Evolutionary conservation across 2,113 vertebrate species (phyloP).

Genomic region (Sylvicapra grimmia): DNA sequence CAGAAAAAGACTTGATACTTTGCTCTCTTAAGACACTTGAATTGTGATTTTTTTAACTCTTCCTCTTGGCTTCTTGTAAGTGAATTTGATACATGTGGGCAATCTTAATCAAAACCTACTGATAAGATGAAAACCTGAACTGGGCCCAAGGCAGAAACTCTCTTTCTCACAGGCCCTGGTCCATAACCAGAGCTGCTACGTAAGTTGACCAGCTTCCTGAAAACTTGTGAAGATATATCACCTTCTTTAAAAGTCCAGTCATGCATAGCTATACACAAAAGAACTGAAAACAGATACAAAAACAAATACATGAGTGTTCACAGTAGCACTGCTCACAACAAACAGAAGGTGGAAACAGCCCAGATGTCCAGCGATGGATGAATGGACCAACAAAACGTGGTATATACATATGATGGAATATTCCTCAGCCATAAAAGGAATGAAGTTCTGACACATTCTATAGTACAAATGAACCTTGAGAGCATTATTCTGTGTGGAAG

Average conservation of each 20-base stretch:
- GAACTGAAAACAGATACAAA: slow-evolving; percentile 16
- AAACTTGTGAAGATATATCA: neutral
- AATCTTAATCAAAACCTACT: neutral
- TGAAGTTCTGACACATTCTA: neutral
- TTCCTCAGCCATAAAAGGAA: neutral
- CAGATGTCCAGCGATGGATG: neutral
- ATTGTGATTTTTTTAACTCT: neutral
- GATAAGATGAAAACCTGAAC: neutral
- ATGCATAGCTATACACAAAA: neutral
- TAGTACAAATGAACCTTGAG: neutral
- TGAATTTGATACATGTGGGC: neutral
- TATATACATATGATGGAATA: neutral
- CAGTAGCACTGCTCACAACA: neutral
- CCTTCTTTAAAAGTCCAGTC: neutral
- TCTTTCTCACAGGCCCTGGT: neutral
- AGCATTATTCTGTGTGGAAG: neutral
- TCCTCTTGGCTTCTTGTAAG: slow-evolving; percentile 6
- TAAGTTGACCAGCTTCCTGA: neutral
- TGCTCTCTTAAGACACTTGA: neutral
- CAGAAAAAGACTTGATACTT: neutral
- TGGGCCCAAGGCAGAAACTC: neutral
- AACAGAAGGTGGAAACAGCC: neutral
- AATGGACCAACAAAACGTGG: slow-evolving; percentile 12
- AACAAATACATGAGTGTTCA: neutral
- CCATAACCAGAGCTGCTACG: neutral